Evolutionary conservation across 2,797 vertebrate genomes (phyloP), one percentile per base, ranked within the genome.

Genomic region (Neopelma chrysocephalum): DNA sequence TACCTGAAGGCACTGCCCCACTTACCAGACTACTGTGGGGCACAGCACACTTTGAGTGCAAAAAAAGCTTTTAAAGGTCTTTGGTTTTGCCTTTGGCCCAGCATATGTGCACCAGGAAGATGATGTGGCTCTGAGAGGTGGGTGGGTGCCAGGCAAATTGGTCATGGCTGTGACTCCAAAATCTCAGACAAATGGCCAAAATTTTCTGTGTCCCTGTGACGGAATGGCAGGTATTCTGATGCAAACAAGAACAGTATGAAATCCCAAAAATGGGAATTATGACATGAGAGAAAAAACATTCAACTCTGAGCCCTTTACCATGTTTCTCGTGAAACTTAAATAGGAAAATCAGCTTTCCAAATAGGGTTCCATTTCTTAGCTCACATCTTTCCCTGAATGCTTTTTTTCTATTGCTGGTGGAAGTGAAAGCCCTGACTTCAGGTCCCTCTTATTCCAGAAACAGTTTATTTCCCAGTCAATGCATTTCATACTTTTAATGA

Each of bases 81-180:
- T 60, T 20, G 9, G 9, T 73, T 90, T 57, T 77, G 29, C 19
- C 38, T 50, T 77, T 77, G 23, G 34, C 11, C 38, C 50, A 58
- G 12, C 21, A 19, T 25, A 12, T 3, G 6, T 29, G 16, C 47
- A 42, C 6, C 32, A 77, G 47, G 34, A 40, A 69, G 42, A 22
- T 19, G 50, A 57, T 8, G 29, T 32, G 34, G 12, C 8, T 29
- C 11, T 0, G 0, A 34, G 7, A 88, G 22, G 18, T 21, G 47
- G 11, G 23, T 47, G 42, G 11, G 26, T 50, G 45, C 21, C 40
- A 45, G n/a, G 40, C 6, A 57, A 54, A 79, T 9, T 34, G 18
- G 32, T 26, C n/a, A 12, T 6, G 7, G 38, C 69, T 64, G 34
- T 3, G 12, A 14, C 36, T 47, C 26, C 4, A 76, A 53, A 89